Conservation (phyloP, 2,888 invertebrate species). For the Drosophila engyochracea region DNA sequence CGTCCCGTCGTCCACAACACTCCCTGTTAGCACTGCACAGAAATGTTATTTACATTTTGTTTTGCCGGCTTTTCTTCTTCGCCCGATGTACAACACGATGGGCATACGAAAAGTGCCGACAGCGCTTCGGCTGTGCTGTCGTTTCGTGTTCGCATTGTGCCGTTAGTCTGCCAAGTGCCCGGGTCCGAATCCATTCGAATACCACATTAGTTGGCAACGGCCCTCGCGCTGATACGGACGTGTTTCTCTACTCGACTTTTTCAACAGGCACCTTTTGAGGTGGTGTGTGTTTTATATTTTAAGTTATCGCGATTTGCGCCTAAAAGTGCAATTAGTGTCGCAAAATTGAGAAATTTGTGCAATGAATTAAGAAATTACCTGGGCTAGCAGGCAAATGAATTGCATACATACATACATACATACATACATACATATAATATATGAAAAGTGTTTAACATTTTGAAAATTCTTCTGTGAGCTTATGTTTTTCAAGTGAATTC, state of each 20-base stretch:
- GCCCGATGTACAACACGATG: slow-evolving; percentile 14
- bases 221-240: slow-evolving; percentile 67
- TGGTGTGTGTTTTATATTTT: slow-evolving; percentile 59
- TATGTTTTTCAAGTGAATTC: background rate
- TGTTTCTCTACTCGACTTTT: slow-evolving; percentile 40
- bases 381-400: slow-evolving; percentile 19
- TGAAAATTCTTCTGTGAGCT: background rate
- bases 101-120: slow-evolving; percentile 23
- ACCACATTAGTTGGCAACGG: slow-evolving; percentile 77
- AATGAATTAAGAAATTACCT: slow-evolving; percentile 63
- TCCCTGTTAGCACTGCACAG: slow-evolving; percentile 13
- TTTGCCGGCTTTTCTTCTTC: slow-evolving; percentile 73
- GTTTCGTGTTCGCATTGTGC: slow-evolving; percentile 35
- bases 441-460: slow-evolving; percentile 34
- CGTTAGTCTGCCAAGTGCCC: slow-evolving; percentile 29
- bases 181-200: slow-evolving; percentile 49
- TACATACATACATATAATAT: background rate
- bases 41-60: slow-evolving; percentile 81
- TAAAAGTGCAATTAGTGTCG: slow-evolving; percentile 71
- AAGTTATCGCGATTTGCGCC: slow-evolving; percentile 73
- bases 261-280: slow-evolving; percentile 25
- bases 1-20: background rate
- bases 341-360: slow-evolving; percentile 50
- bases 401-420: background rate
- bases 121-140: slow-evolving; percentile 44